A percentile compares a stretch with the other conserved stretches of the same genome.
These are phyloP conservation scores for Lissocephala sabroskyi DNA, from an alignment of 2,888 invertebrate species.

Conservation along the genomic window DNA sequence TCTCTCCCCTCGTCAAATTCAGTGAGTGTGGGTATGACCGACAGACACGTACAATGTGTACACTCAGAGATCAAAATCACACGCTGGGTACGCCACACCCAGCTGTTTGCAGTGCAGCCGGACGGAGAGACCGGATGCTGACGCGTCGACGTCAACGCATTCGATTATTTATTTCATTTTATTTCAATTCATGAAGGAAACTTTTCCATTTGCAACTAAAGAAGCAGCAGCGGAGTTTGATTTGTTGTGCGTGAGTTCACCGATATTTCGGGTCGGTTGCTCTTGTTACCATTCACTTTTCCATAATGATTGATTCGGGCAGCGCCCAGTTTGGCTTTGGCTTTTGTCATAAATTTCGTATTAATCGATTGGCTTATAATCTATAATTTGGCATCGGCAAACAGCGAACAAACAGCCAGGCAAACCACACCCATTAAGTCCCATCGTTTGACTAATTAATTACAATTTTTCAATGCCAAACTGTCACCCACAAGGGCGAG, in stretches of 20 bases:
- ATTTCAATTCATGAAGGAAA: no score
- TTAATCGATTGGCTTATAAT: not conserved
- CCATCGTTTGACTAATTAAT: constrained; percentile 52
- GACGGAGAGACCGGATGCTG: constrained; percentile 29
- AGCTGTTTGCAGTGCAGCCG: constrained; percentile 16
- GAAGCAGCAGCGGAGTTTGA: no score
- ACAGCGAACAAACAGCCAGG: not conserved
- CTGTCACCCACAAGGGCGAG: constrained; percentile 28
- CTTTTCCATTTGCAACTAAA: no score
- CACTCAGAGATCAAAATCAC: not conserved
- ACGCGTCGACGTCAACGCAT: constrained; percentile 8
- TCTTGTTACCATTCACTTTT: no score
- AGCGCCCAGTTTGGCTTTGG: constrained; percentile 12
- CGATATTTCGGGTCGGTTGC: no score
- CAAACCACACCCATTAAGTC: constrained; percentile 31
- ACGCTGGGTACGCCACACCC: constrained; percentile 7
- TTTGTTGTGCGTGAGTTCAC: no score
- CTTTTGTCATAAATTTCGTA: constrained; percentile 6
- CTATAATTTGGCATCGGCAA: no score
- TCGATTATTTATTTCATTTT: no score
- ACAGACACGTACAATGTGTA: constrained; percentile 6
- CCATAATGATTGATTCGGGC: no score
- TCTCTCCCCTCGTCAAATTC: no score
- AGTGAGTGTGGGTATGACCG: not conserved
- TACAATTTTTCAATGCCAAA: constrained; percentile 64